Conservation (phyloP, 1,140 invertebrate genomes). For the Periplaneta americana region DNA sequence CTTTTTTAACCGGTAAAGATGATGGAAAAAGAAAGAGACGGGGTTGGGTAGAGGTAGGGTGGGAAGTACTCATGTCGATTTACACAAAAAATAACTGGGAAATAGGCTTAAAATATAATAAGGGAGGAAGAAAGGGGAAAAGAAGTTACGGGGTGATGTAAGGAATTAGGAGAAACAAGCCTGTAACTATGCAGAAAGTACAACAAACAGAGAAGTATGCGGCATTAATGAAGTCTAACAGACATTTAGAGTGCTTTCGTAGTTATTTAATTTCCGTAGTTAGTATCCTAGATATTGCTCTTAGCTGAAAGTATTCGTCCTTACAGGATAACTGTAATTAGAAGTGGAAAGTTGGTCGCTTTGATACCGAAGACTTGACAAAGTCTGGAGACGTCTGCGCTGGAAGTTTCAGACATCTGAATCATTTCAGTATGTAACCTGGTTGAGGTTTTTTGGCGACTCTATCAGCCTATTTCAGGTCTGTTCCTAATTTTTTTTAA, state of each 20-base stretch:
- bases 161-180: background rate
- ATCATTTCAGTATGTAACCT: too few species aligned
- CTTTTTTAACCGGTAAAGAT: constrained; percentile 13
- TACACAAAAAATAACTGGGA: constrained; percentile 4
- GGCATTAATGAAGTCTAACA: background rate
- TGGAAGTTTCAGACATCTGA: too few species aligned
- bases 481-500: too few species aligned
- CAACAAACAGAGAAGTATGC: background rate
- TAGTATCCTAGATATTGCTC: background rate
- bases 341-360: background rate
- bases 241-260: background rate
- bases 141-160: background rate
- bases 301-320: background rate
- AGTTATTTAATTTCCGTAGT: background rate
- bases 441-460: too few species aligned
- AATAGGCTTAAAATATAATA: constrained; percentile 14
- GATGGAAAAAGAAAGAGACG: background rate
- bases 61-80: constrained; percentile 6
- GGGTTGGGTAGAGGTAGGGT: background rate
- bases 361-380: background rate
- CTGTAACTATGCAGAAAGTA: background rate
- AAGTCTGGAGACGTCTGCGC: too few species aligned
- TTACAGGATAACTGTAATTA: background rate
- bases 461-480: too few species aligned
- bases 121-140: background rate